Conservation (phyloP, 2,888 invertebrate species). For the Cylindroiulus punctatus region DNA sequence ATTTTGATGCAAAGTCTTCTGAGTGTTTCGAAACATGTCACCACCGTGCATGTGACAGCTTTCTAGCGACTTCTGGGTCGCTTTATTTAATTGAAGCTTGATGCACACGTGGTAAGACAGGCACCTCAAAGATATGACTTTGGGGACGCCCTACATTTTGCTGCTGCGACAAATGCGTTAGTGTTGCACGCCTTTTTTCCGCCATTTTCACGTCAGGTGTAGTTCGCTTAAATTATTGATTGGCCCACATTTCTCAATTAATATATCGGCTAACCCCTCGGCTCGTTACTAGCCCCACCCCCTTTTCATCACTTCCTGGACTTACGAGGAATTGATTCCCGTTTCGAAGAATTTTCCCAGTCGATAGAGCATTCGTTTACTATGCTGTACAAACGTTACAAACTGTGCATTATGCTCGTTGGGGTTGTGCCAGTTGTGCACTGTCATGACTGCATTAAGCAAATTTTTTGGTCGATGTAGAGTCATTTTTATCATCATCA, state of each 20-base stretch:
- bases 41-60: no score
- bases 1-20: no score
- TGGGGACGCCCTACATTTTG: not conserved
- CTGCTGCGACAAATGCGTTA: not conserved
- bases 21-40: no score
- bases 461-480: no score
- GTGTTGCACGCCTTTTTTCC: constrained; percentile 22
- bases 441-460: not conserved
- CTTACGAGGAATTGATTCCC: constrained; percentile 47
- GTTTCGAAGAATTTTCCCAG: constrained; percentile 5
- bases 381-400: constrained; percentile 6
- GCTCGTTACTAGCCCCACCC: constrained; percentile 3
- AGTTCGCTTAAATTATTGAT: constrained; percentile 47
- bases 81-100: no score
- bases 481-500: no score
- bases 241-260: constrained; percentile 47
- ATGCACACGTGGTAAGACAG: no score
- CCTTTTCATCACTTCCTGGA: constrained; percentile 45
- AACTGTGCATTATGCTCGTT: not conserved
- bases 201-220: constrained; percentile 43
- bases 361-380: constrained; percentile 1
- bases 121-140: no score
- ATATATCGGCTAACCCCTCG: constrained; percentile 34
- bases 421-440: not conserved
- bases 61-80: no score